Base-by-base conservation (phyloP, 2,113 vertebrate genomes). In the Festucalex cinctus region DNA sequence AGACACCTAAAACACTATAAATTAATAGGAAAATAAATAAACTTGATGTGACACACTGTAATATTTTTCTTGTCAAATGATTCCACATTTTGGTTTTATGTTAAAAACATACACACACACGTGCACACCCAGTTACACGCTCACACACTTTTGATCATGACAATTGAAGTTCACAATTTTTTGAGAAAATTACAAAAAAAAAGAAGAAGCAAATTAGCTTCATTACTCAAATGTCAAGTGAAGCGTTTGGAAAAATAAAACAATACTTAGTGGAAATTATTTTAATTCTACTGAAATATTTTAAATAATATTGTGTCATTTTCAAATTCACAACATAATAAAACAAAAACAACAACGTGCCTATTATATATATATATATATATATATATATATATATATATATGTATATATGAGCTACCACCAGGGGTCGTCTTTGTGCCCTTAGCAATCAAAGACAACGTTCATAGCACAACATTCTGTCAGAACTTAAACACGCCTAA, bases 341-440 rank as follows among this genome's bases (percentile, higher is more conserved):
- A 22, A 6, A 22, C 2, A 48, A 49, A 80, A 74, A 71, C 24
- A 70, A 26, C 37, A 41, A 9, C 16, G 8, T 32, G 16, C 10
- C 43, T 46, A 54, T 66, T 28, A 59, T 14, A 75, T 66, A n/a
- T n/a, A n/a, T n/a, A n/a, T n/a, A n/a, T n/a, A n/a, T n/a, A n/a
- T n/a, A n/a, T n/a, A n/a, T n/a, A n/a, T n/a, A n/a, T n/a, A n/a
- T n/a, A n/a, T n/a, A n/a, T n/a, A n/a, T n/a, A n/a, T n/a, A n/a
- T n/a, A n/a, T n/a, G n/a, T n/a, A n/a, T n/a, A 59, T 70, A 20
- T 24, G 19, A 28, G 37, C 64, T 82, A 73, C 88, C 90, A 88
- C 82, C 88, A 91, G 91, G 88, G 85, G 90, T 85, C 89, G 77
- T 88, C 85, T 76, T 74, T 14, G 82, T 78, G 83, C 79, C 77